Percentiles rank a stretch among this genome's conserved stretches.
Evolutionary conservation across 2,113 vertebrate genomes (phyloP).

Genomic region (Syrmaticus mikado): DNA sequence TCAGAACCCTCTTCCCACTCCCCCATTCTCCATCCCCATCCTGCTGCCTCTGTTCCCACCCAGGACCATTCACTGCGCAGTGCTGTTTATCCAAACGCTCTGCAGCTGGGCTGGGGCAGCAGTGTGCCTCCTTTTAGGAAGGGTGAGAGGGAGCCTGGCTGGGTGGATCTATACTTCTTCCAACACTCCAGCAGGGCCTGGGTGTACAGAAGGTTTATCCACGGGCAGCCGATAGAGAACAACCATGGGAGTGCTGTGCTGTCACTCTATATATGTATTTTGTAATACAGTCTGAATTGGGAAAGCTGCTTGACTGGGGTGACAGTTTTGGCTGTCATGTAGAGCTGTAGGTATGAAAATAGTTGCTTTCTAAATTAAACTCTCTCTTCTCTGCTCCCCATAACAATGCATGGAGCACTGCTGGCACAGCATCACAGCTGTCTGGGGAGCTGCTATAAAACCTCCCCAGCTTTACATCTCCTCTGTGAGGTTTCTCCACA

Average conservation of each 20-base stretch:
- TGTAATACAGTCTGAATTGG: not conserved
- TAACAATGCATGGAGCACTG: not conserved
- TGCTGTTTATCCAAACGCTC: not conserved
- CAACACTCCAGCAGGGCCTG: not conserved
- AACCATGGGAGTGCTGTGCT: not conserved
- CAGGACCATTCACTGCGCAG: not conserved
- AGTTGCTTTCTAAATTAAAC: conserved; percentile 18
- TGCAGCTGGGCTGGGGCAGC: not conserved
- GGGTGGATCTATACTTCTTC: not conserved
- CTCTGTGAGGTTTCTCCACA: not conserved
- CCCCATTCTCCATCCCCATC: not conserved
- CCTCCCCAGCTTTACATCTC: conserved; percentile 33
- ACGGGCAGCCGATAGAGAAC: conserved; percentile 15
- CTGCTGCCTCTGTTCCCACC: not conserved
- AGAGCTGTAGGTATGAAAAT: conserved; percentile 15
- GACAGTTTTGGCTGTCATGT: not conserved
- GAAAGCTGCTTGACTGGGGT: conserved; percentile 25
- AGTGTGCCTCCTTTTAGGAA: not conserved
- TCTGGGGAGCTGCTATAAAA: not conserved
- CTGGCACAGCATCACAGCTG: conserved; percentile 12
- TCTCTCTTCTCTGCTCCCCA: not conserved
- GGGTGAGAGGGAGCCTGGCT: not conserved
- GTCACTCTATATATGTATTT: not conserved
- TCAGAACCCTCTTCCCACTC: not conserved
- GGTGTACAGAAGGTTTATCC: not conserved